Conservation (phyloP, 2,113 vertebrate species). For the Dasyurus viverrinus region DNA sequence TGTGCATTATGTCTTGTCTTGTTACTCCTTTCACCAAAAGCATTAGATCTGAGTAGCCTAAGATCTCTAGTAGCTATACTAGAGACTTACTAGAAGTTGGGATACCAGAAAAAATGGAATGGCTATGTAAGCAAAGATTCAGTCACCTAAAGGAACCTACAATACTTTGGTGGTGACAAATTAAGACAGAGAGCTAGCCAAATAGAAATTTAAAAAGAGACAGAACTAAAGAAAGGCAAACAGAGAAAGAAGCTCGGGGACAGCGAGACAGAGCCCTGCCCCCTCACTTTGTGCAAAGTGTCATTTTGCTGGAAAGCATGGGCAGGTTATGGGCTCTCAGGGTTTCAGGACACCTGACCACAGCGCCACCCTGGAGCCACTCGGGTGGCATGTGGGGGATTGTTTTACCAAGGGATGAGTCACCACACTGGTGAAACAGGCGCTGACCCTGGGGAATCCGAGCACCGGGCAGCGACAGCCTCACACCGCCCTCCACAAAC, state of each 20-base stretch:
- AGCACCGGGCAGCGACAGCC: not conserved
- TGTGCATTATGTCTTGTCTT: not conserved
- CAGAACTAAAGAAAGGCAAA: not conserved
- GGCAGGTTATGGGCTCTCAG: not conserved
- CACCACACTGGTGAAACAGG: not conserved
- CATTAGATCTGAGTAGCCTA: not conserved
- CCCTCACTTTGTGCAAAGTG: not conserved
- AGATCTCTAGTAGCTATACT: not conserved
- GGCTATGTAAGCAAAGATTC: not conserved
- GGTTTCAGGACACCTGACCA: not conserved
- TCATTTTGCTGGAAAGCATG: not conserved
- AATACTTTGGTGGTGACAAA: not conserved
- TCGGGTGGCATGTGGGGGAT: not conserved
- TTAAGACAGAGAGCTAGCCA: not conserved
- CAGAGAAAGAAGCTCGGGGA: not conserved
- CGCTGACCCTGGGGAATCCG: not conserved
- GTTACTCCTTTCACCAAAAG: not conserved
- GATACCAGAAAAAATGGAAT: not conserved
- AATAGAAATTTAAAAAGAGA: not conserved
- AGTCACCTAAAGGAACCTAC: too few species aligned
- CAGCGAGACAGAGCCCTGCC: not conserved
- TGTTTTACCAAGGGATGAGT: not conserved
- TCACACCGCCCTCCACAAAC: not conserved
- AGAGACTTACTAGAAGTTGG: not conserved
- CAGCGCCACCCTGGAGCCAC: not conserved